Evolutionary conservation across 2,888 invertebrate genomes (phyloP), one percentile per base, ranked within the genome.

Genomic region (Zygaena filipendulae): DNA sequence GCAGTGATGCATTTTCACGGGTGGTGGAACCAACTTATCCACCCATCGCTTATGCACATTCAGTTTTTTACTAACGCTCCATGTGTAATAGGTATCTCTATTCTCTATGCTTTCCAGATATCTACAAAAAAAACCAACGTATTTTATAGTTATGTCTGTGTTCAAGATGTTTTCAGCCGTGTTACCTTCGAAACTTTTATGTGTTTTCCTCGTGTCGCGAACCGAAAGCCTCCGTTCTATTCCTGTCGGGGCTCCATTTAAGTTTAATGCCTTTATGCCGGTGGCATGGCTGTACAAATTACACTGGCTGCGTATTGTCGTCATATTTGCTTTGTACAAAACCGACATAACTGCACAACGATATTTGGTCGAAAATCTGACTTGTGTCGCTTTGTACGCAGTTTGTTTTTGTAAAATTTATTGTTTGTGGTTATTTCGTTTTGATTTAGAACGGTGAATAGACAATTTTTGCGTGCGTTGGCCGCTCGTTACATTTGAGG

Each of bases 381-480:
- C 12, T 13, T 33, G 6, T 11, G 3, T 25, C 25, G 11, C 19
- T 4, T 20, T 32, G 31, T 14, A 13, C 31, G 32, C 21, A 24
- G 20, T 29, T 39, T 38, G 29, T 4, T 16, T 9, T 21, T 29
- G n/a, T n/a, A 11, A 11, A 9, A 18, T 23, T 18, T 19, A 11
- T 13, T 13, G 12, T 30, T 27, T 21, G 20, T 2, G 11, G 16
- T 16, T 16, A 7, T 16, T 16, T 16, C 14, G 6, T 26, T 14
- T 18, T 21, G 3, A 11, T 21, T 28, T 26, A n/a, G 2, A n/a
- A 4, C 11, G n/a, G 24, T 35, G 39, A 36, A 29, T n/a, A n/a
- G n/a, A n/a, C n/a, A n/a, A n/a, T 36, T 43, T 50, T 50, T 38
- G 48, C 51, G 44, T 52, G 42, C 22, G 23, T 38, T 39, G 36